Evolutionary conservation across 2,888 invertebrate species (phyloP).

Genomic region (Morinoia aosen): DNA sequence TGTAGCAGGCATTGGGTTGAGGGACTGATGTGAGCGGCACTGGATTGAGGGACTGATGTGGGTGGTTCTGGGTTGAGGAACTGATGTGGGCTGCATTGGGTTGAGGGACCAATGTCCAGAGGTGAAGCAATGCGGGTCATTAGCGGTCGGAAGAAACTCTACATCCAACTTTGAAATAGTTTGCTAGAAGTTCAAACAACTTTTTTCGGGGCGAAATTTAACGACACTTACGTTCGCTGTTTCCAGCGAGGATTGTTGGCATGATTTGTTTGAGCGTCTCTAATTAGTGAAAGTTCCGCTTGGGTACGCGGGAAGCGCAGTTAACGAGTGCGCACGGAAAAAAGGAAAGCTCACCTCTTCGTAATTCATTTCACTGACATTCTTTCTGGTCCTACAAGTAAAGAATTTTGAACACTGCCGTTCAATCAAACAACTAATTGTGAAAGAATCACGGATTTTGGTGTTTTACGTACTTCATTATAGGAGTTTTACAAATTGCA

Average conservation of each 20-base stretch:
- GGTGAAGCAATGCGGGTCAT: neutral
- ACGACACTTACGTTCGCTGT: neutral
- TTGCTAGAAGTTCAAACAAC: neutral
- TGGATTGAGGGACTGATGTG: too few relatives aligned
- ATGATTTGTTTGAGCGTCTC: neutral
- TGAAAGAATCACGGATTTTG: too few relatives aligned
- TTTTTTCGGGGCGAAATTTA: neutral
- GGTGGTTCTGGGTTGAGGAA: too few relatives aligned
- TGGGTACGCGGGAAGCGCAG: neutral
- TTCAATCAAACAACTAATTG: too few relatives aligned
- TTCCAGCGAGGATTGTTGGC: neutral
- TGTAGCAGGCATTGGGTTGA: too few relatives aligned
- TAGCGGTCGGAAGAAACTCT: neutral
- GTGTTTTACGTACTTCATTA: too few relatives aligned
- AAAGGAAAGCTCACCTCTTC: neutral
- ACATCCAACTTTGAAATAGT: neutral
- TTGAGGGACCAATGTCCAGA: neutral
- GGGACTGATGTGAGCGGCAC: too few relatives aligned
- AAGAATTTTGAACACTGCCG: neutral
- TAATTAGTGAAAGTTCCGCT: neutral
- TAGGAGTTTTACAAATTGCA: too few relatives aligned
- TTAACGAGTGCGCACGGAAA: neutral
- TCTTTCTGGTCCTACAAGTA: neutral
- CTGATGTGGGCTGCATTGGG: too few relatives aligned
- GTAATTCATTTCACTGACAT: neutral